A percentile compares a stretch with the other conserved stretches of the same genome.
Conservation (phyloP, 2,113 vertebrate species). For the Nyctereutes procyonoides region DNA sequence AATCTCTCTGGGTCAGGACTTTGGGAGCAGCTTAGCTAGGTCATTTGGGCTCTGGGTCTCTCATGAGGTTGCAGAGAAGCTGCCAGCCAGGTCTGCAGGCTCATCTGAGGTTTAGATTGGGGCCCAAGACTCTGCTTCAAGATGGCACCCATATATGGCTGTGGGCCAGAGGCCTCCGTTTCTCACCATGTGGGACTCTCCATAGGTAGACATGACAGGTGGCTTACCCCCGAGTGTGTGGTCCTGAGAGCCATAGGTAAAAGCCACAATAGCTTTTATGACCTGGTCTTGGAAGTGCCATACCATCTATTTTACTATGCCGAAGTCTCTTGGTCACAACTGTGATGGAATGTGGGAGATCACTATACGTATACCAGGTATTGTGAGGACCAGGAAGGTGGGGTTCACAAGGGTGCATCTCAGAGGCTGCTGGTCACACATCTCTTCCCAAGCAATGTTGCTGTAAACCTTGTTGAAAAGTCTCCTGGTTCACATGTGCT, state of each 20-base stretch:
- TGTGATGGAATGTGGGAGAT: not conserved
- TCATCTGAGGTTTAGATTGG: not conserved
- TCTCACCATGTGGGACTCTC: not conserved
- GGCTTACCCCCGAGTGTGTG: not conserved
- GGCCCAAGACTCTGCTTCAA: not conserved
- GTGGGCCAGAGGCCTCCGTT: not conserved
- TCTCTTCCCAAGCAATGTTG: not conserved
- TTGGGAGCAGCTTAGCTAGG: not conserved
- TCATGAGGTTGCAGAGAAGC: not conserved
- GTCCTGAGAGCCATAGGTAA: not conserved
- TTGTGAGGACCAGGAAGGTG: not conserved
- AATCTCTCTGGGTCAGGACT: not conserved
- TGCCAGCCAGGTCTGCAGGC: not conserved
- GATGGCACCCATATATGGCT: not conserved
- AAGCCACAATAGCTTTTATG: not conserved
- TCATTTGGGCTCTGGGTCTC: not conserved
- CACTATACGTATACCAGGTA: too few relatives aligned
- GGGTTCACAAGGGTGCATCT: not conserved
- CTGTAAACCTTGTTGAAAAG: not conserved
- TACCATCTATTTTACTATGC: not conserved
- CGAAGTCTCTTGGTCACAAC: not conserved
- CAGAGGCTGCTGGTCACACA: not conserved
- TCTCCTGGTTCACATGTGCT: not conserved
- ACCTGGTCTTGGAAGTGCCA: not conserved
- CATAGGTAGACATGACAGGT: rapidly evolving